Evolutionary conservation across 92 coral and sea anemone species (phyloP).

Genomic region (Parazoanthus atlanticus): DNA sequence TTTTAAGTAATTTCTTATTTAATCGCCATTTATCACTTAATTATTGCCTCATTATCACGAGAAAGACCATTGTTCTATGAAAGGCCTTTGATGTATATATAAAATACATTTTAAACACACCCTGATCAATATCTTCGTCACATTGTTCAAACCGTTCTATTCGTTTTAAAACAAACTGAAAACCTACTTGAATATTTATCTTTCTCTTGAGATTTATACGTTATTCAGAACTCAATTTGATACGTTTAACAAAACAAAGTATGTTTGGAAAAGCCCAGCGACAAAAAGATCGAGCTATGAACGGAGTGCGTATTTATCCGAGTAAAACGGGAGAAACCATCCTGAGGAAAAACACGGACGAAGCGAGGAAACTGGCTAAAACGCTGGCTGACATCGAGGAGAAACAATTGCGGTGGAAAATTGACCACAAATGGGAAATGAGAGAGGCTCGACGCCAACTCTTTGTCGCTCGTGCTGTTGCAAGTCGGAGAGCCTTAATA

Average conservation of each 20-base stretch:
- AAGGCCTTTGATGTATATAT: neutral
- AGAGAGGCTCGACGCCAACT: constrained; percentile 22
- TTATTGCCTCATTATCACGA: neutral
- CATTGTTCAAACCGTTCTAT: neutral
- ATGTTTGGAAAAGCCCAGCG: neutral
- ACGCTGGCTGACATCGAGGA: constrained; percentile 36
- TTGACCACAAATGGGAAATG: constrained; percentile 13
- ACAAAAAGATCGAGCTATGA: neutral
- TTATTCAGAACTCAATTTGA: neutral
- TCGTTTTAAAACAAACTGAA: neutral
- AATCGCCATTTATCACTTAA: neutral
- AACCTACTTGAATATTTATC: neutral
- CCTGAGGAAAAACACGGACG: neutral
- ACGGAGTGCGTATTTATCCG: neutral
- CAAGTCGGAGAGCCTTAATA: neutral
- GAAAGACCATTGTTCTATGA: neutral
- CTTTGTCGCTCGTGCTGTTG: constrained; percentile 13
- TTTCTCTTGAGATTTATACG: neutral
- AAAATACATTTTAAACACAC: neutral
- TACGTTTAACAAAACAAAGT: neutral
- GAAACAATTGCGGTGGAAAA: constrained; percentile 27
- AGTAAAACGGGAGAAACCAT: neutral
- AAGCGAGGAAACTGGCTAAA: constrained; percentile 7
- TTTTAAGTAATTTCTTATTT: no score
- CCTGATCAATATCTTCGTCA: no score